Evolutionary conservation across 23 tunicate species (phyloP).

Genomic region (Trididemnum clinides): DNA sequence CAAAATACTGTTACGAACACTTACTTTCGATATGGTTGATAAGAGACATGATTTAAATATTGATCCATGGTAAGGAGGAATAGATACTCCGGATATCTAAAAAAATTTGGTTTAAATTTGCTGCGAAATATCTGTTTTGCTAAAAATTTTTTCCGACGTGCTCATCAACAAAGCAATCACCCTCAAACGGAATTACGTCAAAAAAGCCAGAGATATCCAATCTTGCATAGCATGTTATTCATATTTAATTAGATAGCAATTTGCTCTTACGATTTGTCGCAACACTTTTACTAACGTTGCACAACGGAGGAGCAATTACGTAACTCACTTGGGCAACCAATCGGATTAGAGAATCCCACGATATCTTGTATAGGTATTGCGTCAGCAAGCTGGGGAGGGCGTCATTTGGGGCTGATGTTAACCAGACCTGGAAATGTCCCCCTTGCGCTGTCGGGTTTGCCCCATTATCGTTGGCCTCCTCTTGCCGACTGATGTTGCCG

Average conservation of each 20-base stretch:
- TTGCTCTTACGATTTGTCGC: too few relatives aligned
- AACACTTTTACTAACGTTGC: too few relatives aligned
- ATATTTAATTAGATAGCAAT: too few relatives aligned
- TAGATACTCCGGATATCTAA: neutral
- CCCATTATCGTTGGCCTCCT: constrained; percentile 2
- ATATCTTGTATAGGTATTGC: constrained; percentile 83
- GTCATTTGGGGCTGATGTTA: constrained; percentile 52
- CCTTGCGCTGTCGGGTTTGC: constrained; percentile 30
- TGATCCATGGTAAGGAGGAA: constrained; percentile 11
- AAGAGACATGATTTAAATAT: constrained; percentile 39
- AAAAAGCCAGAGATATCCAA: too few relatives aligned
- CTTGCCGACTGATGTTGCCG: constrained; percentile 78
- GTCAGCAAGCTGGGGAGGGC: constrained; percentile 62
- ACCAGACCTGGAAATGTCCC: constrained; percentile 76
- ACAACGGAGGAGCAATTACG: neutral
- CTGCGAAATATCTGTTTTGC: too few relatives aligned
- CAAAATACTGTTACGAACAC: too few relatives aligned
- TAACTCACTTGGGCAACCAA: constrained; percentile 38
- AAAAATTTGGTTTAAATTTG: too few relatives aligned
- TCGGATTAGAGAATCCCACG: constrained; percentile 78
- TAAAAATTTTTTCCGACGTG: too few relatives aligned
- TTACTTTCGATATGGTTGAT: constrained; percentile 27
- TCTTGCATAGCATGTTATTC: too few relatives aligned
- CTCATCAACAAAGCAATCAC: too few relatives aligned
- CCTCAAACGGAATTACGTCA: too few relatives aligned